A percentile compares a stretch with the other conserved stretches of the same genome.
Conservation (phyloP, 2,113 vertebrate species). For the Larimichthys crocea region DNA sequence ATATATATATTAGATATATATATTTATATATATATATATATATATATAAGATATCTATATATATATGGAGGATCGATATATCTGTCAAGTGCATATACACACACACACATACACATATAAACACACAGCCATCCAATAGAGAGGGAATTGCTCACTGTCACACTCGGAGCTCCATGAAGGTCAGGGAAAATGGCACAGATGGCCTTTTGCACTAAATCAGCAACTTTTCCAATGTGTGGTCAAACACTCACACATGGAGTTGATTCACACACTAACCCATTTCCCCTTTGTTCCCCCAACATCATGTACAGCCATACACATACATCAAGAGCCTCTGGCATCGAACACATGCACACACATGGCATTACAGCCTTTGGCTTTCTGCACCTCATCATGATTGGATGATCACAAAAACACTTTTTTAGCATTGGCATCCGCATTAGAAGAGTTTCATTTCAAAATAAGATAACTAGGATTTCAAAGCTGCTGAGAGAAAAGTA, state of each 20-base stretch:
- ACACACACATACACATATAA: background rate
- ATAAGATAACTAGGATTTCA: background rate
- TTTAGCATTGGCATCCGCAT: background rate
- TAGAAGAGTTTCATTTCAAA: background rate
- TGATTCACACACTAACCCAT: constrained; percentile 67
- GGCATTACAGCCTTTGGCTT: background rate
- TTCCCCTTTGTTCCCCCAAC: constrained; percentile 37
- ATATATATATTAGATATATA: constrained; percentile 4
- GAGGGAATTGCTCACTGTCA: constrained; percentile 62
- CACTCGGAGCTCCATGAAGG: constrained; percentile 75
- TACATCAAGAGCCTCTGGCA: background rate
- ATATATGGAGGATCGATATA: too few relatives aligned
- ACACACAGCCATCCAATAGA: constrained; percentile 37
- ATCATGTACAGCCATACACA: constrained; percentile 21
- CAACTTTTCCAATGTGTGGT: constrained; percentile 76
- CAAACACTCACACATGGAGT: constrained; percentile 69
- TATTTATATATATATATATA: too few relatives aligned
- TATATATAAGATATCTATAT: too few relatives aligned
- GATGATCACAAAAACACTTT: background rate
- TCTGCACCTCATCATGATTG: background rate
- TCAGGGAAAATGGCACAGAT: constrained; percentile 78
- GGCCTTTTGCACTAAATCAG: constrained; percentile 82
- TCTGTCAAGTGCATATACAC: background rate
- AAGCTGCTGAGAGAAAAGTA: background rate
- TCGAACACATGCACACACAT: background rate